These are phyloP conservation scores for Phylloscopus whistleri DNA, from an alignment of 2,113 vertebrate genomes.

Conservation along the genomic window DNA sequence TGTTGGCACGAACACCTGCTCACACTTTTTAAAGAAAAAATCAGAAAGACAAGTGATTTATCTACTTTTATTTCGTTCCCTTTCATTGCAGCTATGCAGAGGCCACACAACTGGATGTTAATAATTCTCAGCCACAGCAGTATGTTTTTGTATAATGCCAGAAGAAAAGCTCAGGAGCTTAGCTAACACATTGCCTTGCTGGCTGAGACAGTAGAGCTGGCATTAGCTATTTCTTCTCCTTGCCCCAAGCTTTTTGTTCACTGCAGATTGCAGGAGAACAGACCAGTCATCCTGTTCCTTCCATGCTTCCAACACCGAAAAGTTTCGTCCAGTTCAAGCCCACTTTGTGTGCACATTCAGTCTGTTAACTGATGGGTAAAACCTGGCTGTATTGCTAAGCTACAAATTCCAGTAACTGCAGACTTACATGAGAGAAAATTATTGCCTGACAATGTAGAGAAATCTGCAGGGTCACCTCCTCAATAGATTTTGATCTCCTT, in stretches of 20 bases:
- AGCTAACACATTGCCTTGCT: neutral
- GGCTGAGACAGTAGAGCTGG: neutral
- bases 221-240: neutral
- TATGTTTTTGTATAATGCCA: neutral
- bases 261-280: neutral
- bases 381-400: neutral
- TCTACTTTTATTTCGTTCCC: neutral
- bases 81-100: neutral
- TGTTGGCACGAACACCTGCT: neutral
- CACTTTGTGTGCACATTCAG: neutral
- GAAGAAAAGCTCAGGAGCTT: constrained; percentile 33
- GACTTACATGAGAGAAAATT: neutral
- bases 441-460: neutral
- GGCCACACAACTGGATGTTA: neutral
- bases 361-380: neutral
- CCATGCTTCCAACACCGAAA: neutral
- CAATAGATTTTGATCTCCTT: neutral
- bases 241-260: neutral
- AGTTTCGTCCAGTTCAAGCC: neutral
- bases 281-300: neutral
- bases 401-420: neutral
- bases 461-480: neutral
- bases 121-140: neutral
- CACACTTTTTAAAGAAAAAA: neutral
- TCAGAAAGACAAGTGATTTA: neutral